These are phyloP conservation scores for Dione juno DNA, from an alignment of 2,888 invertebrate genomes.

Conservation along the genomic window DNA sequence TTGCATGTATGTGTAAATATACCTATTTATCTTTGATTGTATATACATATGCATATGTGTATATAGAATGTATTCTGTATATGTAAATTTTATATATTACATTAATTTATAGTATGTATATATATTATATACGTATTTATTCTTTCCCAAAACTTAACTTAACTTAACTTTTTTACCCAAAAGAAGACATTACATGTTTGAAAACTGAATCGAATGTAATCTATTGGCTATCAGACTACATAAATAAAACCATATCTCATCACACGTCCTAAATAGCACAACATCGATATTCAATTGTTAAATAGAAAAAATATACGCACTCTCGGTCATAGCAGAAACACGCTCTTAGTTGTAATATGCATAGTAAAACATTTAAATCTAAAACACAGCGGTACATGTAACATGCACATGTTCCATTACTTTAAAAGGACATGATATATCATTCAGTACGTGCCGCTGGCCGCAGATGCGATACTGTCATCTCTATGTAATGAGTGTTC, in stretches of 20 bases:
- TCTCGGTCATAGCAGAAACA: not conserved
- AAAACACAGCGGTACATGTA: not conserved
- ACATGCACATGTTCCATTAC: conserved; percentile 18
- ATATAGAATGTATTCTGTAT: no score
- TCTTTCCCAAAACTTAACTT: no score
- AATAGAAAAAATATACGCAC: not conserved
- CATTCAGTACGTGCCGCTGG: conserved; percentile 13
- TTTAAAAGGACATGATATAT: conserved; percentile 26
- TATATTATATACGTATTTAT: no score
- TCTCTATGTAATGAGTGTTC: conserved; percentile 24
- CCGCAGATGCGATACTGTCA: conserved; percentile 22
- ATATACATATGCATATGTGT: no score
- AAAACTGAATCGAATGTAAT: no score
- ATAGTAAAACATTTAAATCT: conserved; percentile 13
- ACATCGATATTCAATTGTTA: not conserved
- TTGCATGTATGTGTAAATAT: no score
- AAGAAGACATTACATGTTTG: no score
- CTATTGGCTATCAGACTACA: no score
- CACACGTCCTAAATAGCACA: not conserved
- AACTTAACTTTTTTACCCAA: no score
- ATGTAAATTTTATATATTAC: no score
- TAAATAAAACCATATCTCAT: not conserved
- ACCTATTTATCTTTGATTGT: no score
- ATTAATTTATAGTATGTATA: no score
- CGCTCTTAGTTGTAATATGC: conserved; percentile 1